These are phyloP conservation scores for Lepeophtheirus nordmannii DNA, from an alignment of 2,888 invertebrate species.

Conservation along the genomic window DNA sequence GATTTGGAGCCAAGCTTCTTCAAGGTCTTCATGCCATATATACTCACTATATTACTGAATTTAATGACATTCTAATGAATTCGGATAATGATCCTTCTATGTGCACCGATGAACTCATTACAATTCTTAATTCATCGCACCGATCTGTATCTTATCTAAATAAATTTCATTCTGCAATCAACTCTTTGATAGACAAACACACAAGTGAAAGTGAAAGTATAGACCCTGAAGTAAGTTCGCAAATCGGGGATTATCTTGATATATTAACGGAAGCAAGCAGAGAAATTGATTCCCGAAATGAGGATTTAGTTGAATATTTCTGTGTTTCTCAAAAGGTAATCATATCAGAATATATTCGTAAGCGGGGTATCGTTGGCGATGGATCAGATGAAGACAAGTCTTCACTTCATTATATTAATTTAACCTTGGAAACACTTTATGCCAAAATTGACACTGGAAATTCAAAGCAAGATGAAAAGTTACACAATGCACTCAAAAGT, in stretches of 20 bases:
- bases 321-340: background rate
- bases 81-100: background rate
- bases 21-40: background rate
- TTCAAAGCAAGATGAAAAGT: background rate
- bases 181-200: background rate
- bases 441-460: background rate
- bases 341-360: background rate
- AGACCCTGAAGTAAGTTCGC: background rate
- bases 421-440: background rate
- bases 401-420: background rate
- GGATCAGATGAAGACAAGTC: background rate
- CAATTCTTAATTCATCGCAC: background rate
- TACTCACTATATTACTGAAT: background rate
- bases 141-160: background rate
- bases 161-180: background rate
- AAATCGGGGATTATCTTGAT: background rate
- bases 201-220: background rate
- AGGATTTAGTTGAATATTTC: background rate
- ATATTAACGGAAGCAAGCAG: background rate
- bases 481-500: background rate
- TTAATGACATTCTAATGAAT: background rate
- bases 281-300: constrained; percentile 1
- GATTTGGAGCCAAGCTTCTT: background rate
- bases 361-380: background rate
- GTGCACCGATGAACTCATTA: background rate